Conservation (phyloP, 23 tunicate species). For the Ciona savignyi region DNA sequence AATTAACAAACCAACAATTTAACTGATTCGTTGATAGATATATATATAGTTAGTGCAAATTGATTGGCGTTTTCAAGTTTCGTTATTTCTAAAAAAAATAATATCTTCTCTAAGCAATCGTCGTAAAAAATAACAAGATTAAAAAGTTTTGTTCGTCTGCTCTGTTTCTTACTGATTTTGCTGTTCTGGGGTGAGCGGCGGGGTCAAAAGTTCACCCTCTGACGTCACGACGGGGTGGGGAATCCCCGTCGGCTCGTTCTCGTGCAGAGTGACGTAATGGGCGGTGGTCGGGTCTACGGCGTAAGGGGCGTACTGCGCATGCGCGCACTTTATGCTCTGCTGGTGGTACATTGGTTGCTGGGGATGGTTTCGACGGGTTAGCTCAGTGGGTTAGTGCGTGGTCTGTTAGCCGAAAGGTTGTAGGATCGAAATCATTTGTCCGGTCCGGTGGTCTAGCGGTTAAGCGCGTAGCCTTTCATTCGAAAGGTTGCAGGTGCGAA, state of each 20-base stretch:
- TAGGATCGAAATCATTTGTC: too few relatives aligned
- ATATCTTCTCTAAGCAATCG: neutral
- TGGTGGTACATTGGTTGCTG: slow-evolving; percentile 21
- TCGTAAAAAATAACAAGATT: neutral
- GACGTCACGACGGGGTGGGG: slow-evolving; percentile 36
- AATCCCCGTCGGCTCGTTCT: slow-evolving; percentile 13
- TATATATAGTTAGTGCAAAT: too few relatives aligned
- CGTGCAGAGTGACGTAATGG: slow-evolving; percentile 12
- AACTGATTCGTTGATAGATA: too few relatives aligned
- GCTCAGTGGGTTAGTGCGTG: too few relatives aligned
- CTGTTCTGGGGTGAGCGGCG: slow-evolving; percentile 55
- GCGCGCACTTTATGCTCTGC: slow-evolving; percentile 27
- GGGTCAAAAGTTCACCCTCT: slow-evolving; percentile 41
- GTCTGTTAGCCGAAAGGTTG: too few relatives aligned
- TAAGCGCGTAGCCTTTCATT: too few relatives aligned
- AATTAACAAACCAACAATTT: too few relatives aligned
- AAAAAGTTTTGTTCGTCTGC: neutral
- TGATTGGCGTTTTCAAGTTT: too few relatives aligned
- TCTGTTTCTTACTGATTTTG: slow-evolving; percentile 2
- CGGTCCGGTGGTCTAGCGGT: too few relatives aligned
- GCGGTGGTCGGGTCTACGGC: slow-evolving; percentile 1
- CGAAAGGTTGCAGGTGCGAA: too few relatives aligned
- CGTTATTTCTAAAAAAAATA: too few relatives aligned
- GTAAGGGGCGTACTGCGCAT: slow-evolving; percentile 30
- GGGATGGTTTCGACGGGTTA: too few relatives aligned